Base-by-base conservation (phyloP, 1,140 invertebrate species). In the Tetraneura akinire region DNA sequence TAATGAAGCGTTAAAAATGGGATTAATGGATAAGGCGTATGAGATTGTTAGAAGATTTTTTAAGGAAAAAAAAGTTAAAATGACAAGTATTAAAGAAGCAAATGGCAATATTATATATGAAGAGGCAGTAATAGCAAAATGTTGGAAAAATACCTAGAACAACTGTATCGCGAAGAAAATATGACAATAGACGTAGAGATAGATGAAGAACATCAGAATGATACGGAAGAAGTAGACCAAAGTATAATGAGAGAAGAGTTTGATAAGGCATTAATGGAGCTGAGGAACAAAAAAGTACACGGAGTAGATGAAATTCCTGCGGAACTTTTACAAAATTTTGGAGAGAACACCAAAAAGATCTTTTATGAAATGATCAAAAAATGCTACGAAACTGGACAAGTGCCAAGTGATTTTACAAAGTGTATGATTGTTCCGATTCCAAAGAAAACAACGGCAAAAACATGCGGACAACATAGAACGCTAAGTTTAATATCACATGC, bases 371-470 rank as follows among this genome's bases (percentile, higher is more conserved):
- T n/a, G n/a, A n/a, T n/a, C n/a, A n/a, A n/a, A n/a, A n/a, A n/a
- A n/a, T n/a, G n/a, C n/a, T n/a, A n/a, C n/a, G n/a, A n/a, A n/a
- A n/a, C n/a, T n/a, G n/a, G n/a, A n/a, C n/a, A n/a, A n/a, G n/a
- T n/a, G n/a, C n/a, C n/a, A n/a, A n/a, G n/a, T 4, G 32, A 37
- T 37, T 37, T 37, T 49, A 49, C 14, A 49, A 47, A 74, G 21
- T 68, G 23, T 14, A 53, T 53, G 32, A 53, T 74, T 51, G 47
- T 74, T 18, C 71, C n/a, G 4, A 53, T 74, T n/a, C 47, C 71
- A 53, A 74, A 49, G 53, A 74, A 74, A 74, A 18, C 68, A 57
- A 53, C 23, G 3, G 21, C 49, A 53, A 74, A 74, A 57, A 29
- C 23, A 51, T 21, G 49, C n/a, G 32, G 53, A 32, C 26, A 74